Percentiles rank a stretch among this genome's conserved stretches.
Conservation (phyloP, 2,888 invertebrate genomes). For the Melangyna quadrimaculata region DNA sequence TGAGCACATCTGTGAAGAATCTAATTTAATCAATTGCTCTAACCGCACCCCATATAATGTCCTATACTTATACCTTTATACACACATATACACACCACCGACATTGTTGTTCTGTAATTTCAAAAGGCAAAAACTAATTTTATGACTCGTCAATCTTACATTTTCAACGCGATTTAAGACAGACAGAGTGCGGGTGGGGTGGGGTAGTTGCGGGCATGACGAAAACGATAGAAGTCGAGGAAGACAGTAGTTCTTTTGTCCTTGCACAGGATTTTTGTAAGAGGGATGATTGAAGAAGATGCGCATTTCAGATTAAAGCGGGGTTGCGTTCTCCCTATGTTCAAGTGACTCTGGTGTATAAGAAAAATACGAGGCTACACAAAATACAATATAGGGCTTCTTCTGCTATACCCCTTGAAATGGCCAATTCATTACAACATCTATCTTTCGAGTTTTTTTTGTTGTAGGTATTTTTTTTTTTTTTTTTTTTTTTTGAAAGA, state of each 20-base stretch:
- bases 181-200: constrained; percentile 4
- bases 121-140: constrained; percentile 70
- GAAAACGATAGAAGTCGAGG: constrained; percentile 3
- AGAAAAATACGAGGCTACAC: constrained; percentile 21
- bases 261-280: constrained; percentile 41
- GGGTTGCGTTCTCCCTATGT: background rate
- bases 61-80: background rate
- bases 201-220: constrained; percentile 3
- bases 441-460: constrained; percentile 23
- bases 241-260: constrained; percentile 43
- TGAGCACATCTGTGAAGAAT: constrained; percentile 69
- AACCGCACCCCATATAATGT: constrained; percentile 58
- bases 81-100: constrained; percentile 6
- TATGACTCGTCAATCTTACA: constrained; percentile 72
- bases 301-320: constrained; percentile 33
- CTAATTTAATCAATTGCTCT: constrained; percentile 71
- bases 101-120: constrained; percentile 52
- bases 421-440: constrained; percentile 64
- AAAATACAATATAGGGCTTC: constrained; percentile 3
- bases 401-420: constrained; percentile 32
- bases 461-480: too few species aligned
- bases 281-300: constrained; percentile 53
- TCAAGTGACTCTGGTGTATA: constrained; percentile 27
- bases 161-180: constrained; percentile 60
- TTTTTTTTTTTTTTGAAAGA: constrained; percentile 5